Conservation (phyloP, 1,140 invertebrate genomes). For the Rhopalosiphum maidis region DNA sequence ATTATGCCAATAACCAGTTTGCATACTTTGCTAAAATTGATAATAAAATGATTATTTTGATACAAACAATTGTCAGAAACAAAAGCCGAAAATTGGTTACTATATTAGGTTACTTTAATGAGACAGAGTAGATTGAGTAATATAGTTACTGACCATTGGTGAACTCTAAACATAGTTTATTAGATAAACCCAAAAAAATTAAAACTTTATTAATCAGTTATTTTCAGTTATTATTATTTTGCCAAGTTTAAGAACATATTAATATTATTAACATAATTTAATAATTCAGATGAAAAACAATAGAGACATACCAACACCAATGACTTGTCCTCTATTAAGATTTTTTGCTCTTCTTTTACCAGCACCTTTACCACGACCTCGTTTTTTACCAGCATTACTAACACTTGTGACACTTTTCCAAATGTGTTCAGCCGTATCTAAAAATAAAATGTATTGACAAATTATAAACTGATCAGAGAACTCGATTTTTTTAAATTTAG, state of each 20-base stretch:
- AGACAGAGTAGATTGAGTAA: background rate
- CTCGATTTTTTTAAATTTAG: background rate
- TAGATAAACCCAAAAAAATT: background rate
- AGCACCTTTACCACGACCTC: conserved; percentile 87
- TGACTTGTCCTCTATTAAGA: conserved; percentile 88
- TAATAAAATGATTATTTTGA: background rate
- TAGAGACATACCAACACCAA: conserved; percentile 76
- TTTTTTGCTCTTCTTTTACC: conserved; percentile 78
- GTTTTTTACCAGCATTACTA: conserved; percentile 93
- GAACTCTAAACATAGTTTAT: background rate
- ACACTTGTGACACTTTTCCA: conserved; percentile 96
- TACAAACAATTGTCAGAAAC: no score
- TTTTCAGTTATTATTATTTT: background rate
- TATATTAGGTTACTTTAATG: background rate
- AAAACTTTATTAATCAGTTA: background rate
- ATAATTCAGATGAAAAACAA: background rate
- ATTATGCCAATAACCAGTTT: background rate
- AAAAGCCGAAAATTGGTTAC: background rate
- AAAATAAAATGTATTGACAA: conserved; percentile 59
- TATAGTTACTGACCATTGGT: background rate
- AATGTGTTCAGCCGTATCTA: conserved; percentile 80
- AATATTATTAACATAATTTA: background rate
- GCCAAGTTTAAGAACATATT: background rate
- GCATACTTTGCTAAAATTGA: background rate
- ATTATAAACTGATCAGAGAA: background rate